Percentiles rank a stretch among this genome's conserved stretches.
These are phyloP conservation scores for Nezara viridula DNA, from an alignment of 2,888 invertebrate genomes.

Conservation along the genomic window DNA sequence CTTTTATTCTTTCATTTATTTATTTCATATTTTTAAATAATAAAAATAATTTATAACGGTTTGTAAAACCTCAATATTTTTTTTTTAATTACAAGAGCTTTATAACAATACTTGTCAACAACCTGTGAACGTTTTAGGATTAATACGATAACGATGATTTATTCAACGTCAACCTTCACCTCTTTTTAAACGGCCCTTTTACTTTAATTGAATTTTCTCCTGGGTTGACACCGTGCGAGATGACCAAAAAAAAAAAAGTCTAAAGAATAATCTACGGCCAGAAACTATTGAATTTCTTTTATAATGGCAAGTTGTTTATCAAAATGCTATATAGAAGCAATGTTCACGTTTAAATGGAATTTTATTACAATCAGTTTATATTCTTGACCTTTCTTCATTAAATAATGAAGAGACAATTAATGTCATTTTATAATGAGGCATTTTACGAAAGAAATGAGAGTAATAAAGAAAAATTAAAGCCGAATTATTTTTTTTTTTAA, in stretches of 20 bases:
- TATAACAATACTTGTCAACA: not conserved
- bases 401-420: too few species aligned
- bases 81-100: not conserved
- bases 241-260: not conserved
- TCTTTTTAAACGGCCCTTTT: not conserved
- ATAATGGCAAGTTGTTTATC: not conserved
- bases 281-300: not conserved
- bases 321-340: not conserved
- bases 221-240: too few species aligned
- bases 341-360: too few species aligned
- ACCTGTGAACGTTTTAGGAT: not conserved
- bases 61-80: too few species aligned
- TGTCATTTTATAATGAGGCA: too few species aligned
- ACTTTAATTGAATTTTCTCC: not conserved
- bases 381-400: too few species aligned
- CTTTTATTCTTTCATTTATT: too few species aligned
- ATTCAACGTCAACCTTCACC: not conserved
- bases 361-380: too few species aligned
- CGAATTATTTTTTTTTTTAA: too few species aligned
- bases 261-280: not conserved
- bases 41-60: not conserved
- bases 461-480: too few species aligned
- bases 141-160: not conserved
- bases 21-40: too few species aligned
- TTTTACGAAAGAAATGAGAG: too few species aligned